phyloP scores from a whole-genome alignment of 2,888 invertebrate species.

The Polydrusus tereticollis region DNA sequence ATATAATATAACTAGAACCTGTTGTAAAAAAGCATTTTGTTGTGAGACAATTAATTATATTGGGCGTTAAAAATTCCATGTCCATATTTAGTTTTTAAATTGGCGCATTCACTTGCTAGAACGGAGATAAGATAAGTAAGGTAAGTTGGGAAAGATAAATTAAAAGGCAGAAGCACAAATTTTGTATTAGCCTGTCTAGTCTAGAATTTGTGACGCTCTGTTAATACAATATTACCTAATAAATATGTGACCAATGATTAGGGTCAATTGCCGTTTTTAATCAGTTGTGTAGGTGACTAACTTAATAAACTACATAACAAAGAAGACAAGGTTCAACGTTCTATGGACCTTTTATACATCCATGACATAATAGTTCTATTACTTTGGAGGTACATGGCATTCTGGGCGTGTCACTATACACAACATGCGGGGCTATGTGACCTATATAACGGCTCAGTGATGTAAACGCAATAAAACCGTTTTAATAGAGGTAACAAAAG shows the following conservation, averaged over 20 bases:
- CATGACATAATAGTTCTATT: conserved; percentile 14
- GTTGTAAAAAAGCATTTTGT: too few relatives aligned
- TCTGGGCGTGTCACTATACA: conserved; percentile 20
- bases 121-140: too few relatives aligned
- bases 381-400: conserved; percentile 12
- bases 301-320: conserved; percentile 29
- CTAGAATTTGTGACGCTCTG: neutral
- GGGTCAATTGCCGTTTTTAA: conserved; percentile 38
- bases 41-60: too few relatives aligned
- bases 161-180: too few relatives aligned
- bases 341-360: conserved; percentile 6
- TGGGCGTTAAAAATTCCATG: too few relatives aligned
- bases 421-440: conserved; percentile 18
- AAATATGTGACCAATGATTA: conserved; percentile 7
- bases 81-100: too few relatives aligned
- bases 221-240: neutral
- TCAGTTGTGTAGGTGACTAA: conserved; percentile 41
- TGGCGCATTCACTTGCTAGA: too few relatives aligned
- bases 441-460: conserved; percentile 17
- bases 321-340: conserved; percentile 40
- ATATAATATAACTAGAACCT: neutral
- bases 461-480: neutral
- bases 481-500: neutral
- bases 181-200: too few relatives aligned
- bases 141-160: too few relatives aligned